Conservation (phyloP, 2,113 vertebrate genomes). For the Mohoua ochrocephala region DNA sequence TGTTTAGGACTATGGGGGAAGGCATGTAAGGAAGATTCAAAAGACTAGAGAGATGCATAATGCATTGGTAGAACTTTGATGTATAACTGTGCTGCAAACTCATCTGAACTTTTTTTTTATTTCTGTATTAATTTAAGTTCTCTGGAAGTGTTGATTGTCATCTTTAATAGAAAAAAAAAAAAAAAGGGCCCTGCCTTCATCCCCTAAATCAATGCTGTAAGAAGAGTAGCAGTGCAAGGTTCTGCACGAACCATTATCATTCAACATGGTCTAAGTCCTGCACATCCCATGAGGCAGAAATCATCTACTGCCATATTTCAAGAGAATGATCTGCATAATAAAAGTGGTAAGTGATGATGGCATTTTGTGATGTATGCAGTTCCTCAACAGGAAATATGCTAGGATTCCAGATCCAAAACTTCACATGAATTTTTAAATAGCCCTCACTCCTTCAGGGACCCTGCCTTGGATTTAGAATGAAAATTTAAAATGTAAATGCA, state of each 20-base stretch:
- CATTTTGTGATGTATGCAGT: constrained; percentile 8
- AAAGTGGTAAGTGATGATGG: neutral
- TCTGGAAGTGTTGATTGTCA: neutral
- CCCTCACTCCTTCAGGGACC: neutral
- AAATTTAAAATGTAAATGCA: constrained; percentile 38
- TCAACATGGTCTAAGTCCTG: neutral
- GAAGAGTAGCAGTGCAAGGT: neutral
- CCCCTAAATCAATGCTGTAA: neutral
- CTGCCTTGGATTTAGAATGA: neutral
- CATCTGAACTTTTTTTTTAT: neutral
- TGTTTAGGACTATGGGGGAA: neutral
- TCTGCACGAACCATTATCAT: neutral
- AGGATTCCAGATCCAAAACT: neutral
- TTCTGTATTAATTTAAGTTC: neutral
- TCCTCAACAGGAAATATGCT: neutral
- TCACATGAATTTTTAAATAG: constrained; percentile 10
- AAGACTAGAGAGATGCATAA: constrained; percentile 9
- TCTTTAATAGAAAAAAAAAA: neutral
- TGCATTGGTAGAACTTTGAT: constrained; percentile 19
- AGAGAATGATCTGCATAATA: constrained; percentile 1
- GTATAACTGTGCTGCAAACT: neutral
- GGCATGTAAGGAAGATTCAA: neutral
- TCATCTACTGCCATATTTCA: neutral
- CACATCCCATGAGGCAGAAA: neutral
- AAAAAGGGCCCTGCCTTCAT: neutral